Evolutionary conservation across 2,888 invertebrate genomes (phyloP).

Genomic region (Schrankia costaestrigalis): DNA sequence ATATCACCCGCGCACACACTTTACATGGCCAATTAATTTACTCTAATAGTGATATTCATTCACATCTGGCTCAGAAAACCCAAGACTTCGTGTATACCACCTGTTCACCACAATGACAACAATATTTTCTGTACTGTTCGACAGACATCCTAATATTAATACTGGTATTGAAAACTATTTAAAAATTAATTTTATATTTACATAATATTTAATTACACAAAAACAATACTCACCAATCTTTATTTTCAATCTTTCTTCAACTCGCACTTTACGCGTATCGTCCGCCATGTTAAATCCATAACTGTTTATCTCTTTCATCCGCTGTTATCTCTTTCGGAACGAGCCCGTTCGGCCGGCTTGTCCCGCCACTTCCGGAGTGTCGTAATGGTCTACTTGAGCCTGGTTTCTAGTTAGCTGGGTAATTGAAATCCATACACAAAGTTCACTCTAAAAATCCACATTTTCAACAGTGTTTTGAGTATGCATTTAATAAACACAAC

Average conservation of each 20-base stretch:
- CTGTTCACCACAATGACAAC: slow-evolving; percentile 74
- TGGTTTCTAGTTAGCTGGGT: slow-evolving; percentile 51
- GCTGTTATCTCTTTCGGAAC: slow-evolving; percentile 81
- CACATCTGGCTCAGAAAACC: slow-evolving; percentile 46
- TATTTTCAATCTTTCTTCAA: slow-evolving; percentile 95
- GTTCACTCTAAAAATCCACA: slow-evolving; percentile 45
- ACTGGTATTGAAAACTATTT: slow-evolving; percentile 12
- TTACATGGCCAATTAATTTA: slow-evolving; percentile 20
- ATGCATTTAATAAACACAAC: slow-evolving; percentile 32
- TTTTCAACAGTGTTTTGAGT: slow-evolving; percentile 40
- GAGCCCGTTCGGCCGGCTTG: slow-evolving; percentile 77
- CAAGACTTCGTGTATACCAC: slow-evolving; percentile 59
- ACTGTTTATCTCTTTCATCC: slow-evolving; percentile 83
- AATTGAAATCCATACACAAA: slow-evolving; percentile 48
- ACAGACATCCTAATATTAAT: slow-evolving; percentile 5
- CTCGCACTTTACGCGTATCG: slow-evolving; percentile 93
- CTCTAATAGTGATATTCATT: slow-evolving; percentile 45
- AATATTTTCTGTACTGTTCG: slow-evolving; percentile 36
- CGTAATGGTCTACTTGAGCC: slow-evolving; percentile 77
- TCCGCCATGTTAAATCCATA: slow-evolving; percentile 96
- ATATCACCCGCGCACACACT: slow-evolving; percentile 25
- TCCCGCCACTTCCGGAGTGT: slow-evolving; percentile 80
- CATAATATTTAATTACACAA: slow-evolving; percentile 23
- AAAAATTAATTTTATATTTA: slow-evolving; percentile 11
- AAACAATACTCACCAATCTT: slow-evolving; percentile 91